Conservation (phyloP, 1,140 invertebrate genomes). For the Trichogramma pretiosum region DNA sequence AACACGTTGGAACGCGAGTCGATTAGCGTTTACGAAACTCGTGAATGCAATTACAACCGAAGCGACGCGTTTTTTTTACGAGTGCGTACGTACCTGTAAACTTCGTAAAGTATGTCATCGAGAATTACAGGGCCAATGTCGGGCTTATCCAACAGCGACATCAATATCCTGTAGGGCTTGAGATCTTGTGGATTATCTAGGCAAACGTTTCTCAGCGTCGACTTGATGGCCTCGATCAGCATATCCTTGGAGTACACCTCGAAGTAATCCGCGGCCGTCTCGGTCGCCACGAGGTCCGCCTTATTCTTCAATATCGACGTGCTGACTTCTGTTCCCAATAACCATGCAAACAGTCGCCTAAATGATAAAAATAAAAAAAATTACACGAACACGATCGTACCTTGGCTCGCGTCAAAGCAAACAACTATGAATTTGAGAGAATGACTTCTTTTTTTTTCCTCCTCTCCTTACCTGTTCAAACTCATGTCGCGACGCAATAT, state of each 20-base stretch:
- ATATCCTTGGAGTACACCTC: constrained; percentile 64
- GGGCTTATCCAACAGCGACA: constrained; percentile 80
- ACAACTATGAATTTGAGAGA: neutral
- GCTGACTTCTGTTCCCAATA: constrained; percentile 65
- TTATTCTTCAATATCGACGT: constrained; percentile 48
- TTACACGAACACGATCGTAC: neutral
- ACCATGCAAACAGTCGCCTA: constrained; percentile 74
- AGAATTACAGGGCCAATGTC: constrained; percentile 80
- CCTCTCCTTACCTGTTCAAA: constrained; percentile 59
- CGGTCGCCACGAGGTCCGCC: constrained; percentile 28
- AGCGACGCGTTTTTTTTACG: neutral
- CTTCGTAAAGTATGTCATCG: constrained; percentile 76
- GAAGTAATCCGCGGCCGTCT: constrained; percentile 56
- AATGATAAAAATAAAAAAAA: neutral
- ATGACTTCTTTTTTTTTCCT: neutral
- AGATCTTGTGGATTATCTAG: constrained; percentile 57
- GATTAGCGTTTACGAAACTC: too few species aligned
- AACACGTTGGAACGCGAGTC: too few species aligned
- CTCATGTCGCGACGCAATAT: constrained; percentile 87
- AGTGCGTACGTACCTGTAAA: constrained; percentile 56
- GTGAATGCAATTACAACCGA: neutral
- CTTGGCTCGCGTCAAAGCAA: neutral
- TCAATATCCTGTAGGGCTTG: constrained; percentile 75
- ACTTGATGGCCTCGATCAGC: constrained; percentile 56
- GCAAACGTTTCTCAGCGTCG: constrained; percentile 51